Base-by-base conservation (phyloP, 2,113 vertebrate species). In the Ranitomeya variabilis region DNA sequence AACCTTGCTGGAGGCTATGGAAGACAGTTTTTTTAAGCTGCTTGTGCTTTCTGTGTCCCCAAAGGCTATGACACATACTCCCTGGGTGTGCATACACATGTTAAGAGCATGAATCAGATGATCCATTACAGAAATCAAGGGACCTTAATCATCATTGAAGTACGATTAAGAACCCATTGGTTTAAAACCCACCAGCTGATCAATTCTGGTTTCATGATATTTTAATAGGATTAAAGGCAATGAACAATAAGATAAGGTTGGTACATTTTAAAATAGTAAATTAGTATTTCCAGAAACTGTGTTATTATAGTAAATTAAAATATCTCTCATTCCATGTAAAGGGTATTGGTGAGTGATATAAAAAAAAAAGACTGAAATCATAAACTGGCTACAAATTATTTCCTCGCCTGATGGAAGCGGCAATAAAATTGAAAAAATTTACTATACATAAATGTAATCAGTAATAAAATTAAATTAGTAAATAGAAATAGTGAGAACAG, bases 381-480 rank as follows among this genome's bases (percentile, higher is more conserved):
- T 37, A 45, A 64, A 62, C 26, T 6, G 7, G 55, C n/a, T 60
- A 37, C 16, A 81, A 81, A 81, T 81, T 10, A 60, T 64, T 37
- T 37, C 18, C 45, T 82, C 14, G 37, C 57, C 7, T 45, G 4
- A 45, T 16, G 31, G 3, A 82, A 45, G 37, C 5, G 31, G 80
- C 9, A 45, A 66, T 64, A 13, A 51, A 18, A 66, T 19, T n/a
- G 14, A 18, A 82, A 19, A 19, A 18, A 64, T 82, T 82, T 82
- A 82, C 55, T 82, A 7, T 62, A 51, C 62, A 51, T 82, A 45
- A 64, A 31, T 45, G 18, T 45, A 31, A 31, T 62, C 7, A 51
- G 60, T 45, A 66, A 82, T 82, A 64, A 51, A 82, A 66, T 19
- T 0, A n/a, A n/a, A 83, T 83, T 52, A 52, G 80, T 52, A 83